A percentile compares a stretch with the other conserved stretches of the same genome.
phyloP scores from a whole-genome alignment of 2,888 invertebrate genomes.

The Busseola fusca region DNA sequence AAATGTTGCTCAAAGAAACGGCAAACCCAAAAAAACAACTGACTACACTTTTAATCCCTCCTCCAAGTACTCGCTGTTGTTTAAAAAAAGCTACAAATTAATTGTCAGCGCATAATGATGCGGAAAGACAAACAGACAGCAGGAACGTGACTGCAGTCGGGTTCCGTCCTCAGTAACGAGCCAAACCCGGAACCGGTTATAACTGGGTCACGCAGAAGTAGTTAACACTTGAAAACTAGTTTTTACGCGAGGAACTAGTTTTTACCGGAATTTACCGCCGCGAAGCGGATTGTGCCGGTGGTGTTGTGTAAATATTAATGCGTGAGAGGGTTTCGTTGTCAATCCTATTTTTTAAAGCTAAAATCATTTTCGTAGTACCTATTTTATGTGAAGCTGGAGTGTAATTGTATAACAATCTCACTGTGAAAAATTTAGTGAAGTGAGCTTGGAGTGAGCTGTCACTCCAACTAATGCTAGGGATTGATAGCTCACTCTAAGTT shows the following conservation, averaged over 20 bases:
- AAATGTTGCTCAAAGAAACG: background rate
- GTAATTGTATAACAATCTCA: no score
- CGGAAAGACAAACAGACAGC: constrained; percentile 61
- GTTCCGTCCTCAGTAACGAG: constrained; percentile 66
- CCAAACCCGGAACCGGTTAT: constrained; percentile 64
- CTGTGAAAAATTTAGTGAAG: no score
- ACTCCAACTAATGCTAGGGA: no score
- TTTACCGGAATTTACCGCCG: constrained; percentile 57
- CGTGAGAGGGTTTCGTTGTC: constrained; percentile 51
- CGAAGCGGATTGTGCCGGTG: constrained; percentile 34
- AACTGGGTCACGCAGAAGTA: constrained; percentile 69
- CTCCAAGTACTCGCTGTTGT: constrained; percentile 9
- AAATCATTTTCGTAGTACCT: background rate
- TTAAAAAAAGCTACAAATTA: constrained; percentile 60
- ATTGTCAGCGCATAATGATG: constrained; percentile 64
- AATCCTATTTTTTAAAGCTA: constrained; percentile 17
- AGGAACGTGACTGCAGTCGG: constrained; percentile 67
- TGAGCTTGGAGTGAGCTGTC: no score
- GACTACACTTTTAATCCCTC: background rate
- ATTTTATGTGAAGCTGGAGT: no score
- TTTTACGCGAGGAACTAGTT: constrained; percentile 59
- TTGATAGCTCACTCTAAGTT: no score
- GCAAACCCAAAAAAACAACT: background rate
- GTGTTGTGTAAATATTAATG: constrained; percentile 42
- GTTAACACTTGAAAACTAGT: constrained; percentile 64